phyloP scores from a whole-genome alignment of 1,140 invertebrate genomes.

The Apocrypta bakeri region DNA sequence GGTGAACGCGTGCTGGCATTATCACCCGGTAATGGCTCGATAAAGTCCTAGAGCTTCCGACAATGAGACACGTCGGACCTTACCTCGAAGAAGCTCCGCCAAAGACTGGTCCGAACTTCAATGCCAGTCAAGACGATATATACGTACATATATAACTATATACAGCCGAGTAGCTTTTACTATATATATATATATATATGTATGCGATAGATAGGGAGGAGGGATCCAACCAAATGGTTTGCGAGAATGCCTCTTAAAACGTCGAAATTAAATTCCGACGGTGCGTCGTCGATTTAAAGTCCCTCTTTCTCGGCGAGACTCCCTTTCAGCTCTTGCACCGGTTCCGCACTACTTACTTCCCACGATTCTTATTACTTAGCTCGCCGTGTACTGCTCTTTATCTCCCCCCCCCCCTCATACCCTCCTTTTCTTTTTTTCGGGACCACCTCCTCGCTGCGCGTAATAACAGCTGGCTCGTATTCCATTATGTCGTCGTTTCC shows the following conservation, averaged over 20 bases:
- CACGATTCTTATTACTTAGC: constrained; percentile 54
- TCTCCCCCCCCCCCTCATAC: constrained; percentile 8
- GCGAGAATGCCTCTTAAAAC: constrained; percentile 53
- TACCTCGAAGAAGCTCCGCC: background rate
- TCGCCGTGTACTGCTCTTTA: background rate
- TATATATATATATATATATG: background rate
- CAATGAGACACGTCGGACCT: constrained; percentile 31
- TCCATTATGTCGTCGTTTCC: constrained; percentile 38
- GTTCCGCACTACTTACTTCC: constrained; percentile 54
- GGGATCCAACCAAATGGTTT: constrained; percentile 24
- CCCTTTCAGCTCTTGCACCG: constrained; percentile 33
- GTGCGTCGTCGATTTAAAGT: constrained; percentile 47
- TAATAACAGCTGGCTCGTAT: constrained; percentile 48
- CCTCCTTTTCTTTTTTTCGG: constrained; percentile 1
- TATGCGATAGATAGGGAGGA: background rate
- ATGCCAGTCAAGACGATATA: background rate
- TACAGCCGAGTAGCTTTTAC: background rate
- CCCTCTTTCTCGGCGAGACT: constrained; percentile 9
- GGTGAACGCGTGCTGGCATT: constrained; percentile 15
- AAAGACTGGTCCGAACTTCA: background rate
- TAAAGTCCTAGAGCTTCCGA: constrained; percentile 50
- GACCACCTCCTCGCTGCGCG: constrained; percentile 5
- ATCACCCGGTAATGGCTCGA: constrained; percentile 46
- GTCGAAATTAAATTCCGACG: constrained; percentile 57
- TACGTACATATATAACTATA: no score